Conservation (phyloP, 2,888 invertebrate species). For the Chromoteleia sp. region DNA sequence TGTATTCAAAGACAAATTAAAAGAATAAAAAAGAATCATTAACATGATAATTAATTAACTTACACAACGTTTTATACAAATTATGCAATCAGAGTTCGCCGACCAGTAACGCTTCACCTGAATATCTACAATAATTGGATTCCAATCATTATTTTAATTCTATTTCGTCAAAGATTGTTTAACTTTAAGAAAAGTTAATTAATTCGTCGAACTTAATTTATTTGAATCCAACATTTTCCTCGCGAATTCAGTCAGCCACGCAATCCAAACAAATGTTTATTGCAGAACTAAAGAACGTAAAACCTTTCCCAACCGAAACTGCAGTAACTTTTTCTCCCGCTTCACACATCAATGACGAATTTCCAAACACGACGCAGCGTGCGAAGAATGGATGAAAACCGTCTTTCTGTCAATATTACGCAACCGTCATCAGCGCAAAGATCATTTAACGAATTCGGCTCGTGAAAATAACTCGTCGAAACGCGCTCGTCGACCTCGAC, state of each 20-base stretch:
- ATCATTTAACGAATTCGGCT: slow-evolving; percentile 21
- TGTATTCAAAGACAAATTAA: slow-evolving; percentile 11
- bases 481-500: slow-evolving; percentile 46
- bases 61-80: too few relatives aligned
- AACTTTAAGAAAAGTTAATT: too few relatives aligned
- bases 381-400: slow-evolving; percentile 15
- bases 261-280: background rate
- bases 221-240: too few relatives aligned
- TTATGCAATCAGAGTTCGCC: too few relatives aligned
- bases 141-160: too few relatives aligned
- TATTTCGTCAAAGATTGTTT: too few relatives aligned
- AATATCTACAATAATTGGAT: too few relatives aligned
- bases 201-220: too few relatives aligned
- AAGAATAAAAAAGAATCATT: too few relatives aligned
- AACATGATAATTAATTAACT: too few relatives aligned
- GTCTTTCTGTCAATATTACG: background rate
- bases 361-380: background rate
- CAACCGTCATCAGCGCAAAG: slow-evolving; percentile 5
- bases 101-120: too few relatives aligned
- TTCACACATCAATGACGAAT: slow-evolving; percentile 6
- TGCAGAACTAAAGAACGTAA: background rate
- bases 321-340: background rate
- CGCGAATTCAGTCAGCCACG: too few relatives aligned
- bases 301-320: background rate
- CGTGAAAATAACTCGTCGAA: slow-evolving; percentile 11